Evolutionary conservation across 2,888 invertebrate genomes (phyloP), one percentile per base, ranked within the genome.

Genomic region (Napeogenes inachia): DNA sequence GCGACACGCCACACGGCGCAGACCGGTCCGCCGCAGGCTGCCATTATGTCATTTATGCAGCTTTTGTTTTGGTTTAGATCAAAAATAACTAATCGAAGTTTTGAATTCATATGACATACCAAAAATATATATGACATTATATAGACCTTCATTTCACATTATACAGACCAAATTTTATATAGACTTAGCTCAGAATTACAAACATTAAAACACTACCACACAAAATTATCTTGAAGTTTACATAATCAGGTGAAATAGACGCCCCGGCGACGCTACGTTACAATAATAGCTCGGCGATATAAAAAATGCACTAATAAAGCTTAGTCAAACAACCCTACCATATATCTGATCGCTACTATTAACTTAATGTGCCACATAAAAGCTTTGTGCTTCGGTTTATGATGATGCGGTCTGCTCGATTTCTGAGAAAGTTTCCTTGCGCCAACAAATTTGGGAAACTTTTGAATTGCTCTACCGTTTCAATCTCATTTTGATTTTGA

Each of bases 321-420:
- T 79, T 74, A 80, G 79, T 78, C 77, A 79, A 81, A 82, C 75
- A 77, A 71, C 71, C 70, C 73, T 72, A 75, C 73, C 73, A 76
- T 76, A 80, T 76, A 79, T 81, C 79, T 78, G 79, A 81, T 82
- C 78, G 76, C 75, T 76, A 81, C 82, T 82, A 85, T 88, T 85
- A 84, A 79, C 73, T 80, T 87, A 87, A 87, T 87, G 82, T 78
- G 72, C 73, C 76, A 77, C 80, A 84, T 87, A 87, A 87, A 87
- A 85, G 84, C 85, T 85, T 87, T 86, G 85, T 86, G 79, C 77
- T 77, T 80, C 79, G 76, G 75, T 85, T 86, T 85, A 87, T 82
- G 82, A 80, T 80, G 75, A 78, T 74, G 75, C 76, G 77, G 77
- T 76, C 75, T 73, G 74, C 74, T 67, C 71, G 63, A 61, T 61